Conservation (phyloP, 1,140 invertebrate species). For the Megalonaias nervosa region DNA sequence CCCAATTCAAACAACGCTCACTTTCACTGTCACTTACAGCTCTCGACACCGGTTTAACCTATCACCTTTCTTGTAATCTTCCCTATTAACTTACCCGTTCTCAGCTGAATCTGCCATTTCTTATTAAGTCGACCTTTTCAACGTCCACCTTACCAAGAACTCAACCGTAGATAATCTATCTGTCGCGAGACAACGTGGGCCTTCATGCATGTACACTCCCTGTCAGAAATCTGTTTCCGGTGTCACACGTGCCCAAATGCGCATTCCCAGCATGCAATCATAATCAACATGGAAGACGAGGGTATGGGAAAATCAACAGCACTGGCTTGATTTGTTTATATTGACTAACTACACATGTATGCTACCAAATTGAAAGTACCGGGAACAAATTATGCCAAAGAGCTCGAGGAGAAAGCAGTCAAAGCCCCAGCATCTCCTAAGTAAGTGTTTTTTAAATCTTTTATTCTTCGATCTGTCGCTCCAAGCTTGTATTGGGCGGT, state of each 20-base stretch:
- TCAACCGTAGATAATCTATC: no score
- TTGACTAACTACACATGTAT: conserved; percentile 39
- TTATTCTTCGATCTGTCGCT: conserved; percentile 18
- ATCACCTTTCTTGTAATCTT: no score
- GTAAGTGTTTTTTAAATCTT: conserved; percentile 46
- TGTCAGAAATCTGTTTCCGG: conserved; percentile 6
- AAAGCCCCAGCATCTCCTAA: conserved; percentile 55
- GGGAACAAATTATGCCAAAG: conserved; percentile 30
- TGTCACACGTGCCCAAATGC: conserved; percentile 46
- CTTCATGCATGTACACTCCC: no score
- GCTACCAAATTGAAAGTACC: conserved; percentile 23
- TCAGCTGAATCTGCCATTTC: no score
- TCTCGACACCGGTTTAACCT: no score
- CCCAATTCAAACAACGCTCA: no score
- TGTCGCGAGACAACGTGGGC: no score
- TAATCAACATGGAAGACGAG: conserved; percentile 47
- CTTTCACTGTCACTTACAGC: no score
- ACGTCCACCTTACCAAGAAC: no score
- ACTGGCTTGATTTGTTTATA: conserved; percentile 41
- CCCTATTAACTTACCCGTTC: no score
- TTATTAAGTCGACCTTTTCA: no score
- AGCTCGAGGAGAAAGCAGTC: conserved; percentile 62
- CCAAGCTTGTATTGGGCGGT: conserved; percentile 32
- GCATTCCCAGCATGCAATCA: conserved; percentile 53
- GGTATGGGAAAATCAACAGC: conserved; percentile 44